Conservation (phyloP, 2,113 vertebrate genomes). For the Sturnus vulgaris region DNA sequence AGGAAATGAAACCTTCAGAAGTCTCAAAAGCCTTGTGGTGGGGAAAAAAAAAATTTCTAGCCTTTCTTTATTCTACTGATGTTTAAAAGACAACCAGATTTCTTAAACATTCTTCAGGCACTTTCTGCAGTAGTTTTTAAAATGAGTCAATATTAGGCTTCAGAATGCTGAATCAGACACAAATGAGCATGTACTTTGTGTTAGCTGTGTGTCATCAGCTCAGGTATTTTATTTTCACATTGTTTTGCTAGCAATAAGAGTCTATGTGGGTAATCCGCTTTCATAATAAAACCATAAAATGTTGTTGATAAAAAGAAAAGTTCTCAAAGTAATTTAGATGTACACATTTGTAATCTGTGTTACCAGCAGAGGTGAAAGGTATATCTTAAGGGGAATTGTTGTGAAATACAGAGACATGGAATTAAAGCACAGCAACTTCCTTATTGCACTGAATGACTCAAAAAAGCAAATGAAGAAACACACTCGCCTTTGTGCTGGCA, state of each 20-base stretch:
- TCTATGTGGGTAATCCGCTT: neutral
- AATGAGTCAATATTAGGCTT: neutral
- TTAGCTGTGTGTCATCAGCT: neutral
- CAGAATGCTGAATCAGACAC: neutral
- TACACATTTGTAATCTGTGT: neutral
- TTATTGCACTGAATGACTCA: neutral
- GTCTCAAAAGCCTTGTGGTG: neutral
- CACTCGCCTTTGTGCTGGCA: neutral
- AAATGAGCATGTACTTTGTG: neutral
- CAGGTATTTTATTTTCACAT: neutral
- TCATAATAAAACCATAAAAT: neutral
- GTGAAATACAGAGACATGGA: neutral
- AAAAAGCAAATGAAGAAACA: neutral
- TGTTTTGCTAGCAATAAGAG: neutral
- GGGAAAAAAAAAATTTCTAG: rapidly evolving
- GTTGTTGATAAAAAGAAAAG: neutral
- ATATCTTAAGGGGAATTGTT: neutral
- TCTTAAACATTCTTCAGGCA: neutral
- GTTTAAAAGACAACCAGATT: neutral
- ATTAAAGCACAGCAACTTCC: conserved; percentile 6
- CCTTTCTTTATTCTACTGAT: neutral
- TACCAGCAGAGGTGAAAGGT: neutral
- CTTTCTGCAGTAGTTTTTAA: neutral
- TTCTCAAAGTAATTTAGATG: neutral
- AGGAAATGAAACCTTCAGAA: neutral